Conservation (phyloP, 2,113 vertebrate genomes). For the Triplophysa dalaica region DNA sequence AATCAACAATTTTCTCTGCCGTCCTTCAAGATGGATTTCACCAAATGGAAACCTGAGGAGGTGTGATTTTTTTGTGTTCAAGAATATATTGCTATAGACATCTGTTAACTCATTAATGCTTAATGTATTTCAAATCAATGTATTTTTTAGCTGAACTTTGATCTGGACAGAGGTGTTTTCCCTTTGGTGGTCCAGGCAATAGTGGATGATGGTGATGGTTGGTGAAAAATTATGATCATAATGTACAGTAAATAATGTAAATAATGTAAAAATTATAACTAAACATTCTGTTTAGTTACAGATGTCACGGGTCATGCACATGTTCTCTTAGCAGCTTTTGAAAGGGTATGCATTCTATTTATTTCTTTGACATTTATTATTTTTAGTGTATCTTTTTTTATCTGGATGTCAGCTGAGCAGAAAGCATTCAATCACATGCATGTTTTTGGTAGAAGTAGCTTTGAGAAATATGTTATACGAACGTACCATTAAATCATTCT, state of each 20-base stretch:
- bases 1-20: conserved; percentile 97
- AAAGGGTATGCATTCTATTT: conserved; percentile 80
- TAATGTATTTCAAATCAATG: background rate
- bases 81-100: background rate
- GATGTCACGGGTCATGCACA: conserved; percentile 94
- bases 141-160: conserved; percentile 87
- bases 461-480: too few species aligned
- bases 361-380: background rate
- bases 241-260: background rate
- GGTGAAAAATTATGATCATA: conserved; percentile 49
- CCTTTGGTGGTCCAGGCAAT: conserved; percentile 94
- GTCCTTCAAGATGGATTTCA: conserved; percentile 96
- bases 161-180: conserved; percentile 92
- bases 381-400: background rate
- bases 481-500: background rate
- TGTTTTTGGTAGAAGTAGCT: too few species aligned
- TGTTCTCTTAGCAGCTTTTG: conserved; percentile 94
- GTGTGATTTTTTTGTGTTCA: conserved; percentile 67
- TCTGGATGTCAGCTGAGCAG: background rate
- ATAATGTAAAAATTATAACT: background rate
- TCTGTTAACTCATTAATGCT: background rate
- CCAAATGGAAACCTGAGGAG: conserved; percentile 96
- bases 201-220: conserved; percentile 95
- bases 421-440: background rate
- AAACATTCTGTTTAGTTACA: conserved; percentile 56